Conservation (phyloP, 2,797 vertebrate genomes). For the Pristis pectinata region DNA sequence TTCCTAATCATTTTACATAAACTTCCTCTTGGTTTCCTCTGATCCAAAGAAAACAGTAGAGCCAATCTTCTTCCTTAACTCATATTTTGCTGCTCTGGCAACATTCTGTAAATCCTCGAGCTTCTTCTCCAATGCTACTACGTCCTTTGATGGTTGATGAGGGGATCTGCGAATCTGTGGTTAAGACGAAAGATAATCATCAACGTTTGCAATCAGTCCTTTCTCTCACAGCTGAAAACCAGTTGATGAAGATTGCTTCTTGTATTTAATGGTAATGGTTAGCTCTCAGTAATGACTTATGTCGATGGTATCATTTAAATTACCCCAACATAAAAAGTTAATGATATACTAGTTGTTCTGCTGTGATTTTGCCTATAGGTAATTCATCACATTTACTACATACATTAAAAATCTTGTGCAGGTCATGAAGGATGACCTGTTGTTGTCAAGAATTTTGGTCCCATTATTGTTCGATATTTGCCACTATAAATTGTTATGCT, state of each 20-base stretch:
- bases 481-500: neutral
- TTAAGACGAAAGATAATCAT: neutral
- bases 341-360: constrained; percentile 9
- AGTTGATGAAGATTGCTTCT: neutral
- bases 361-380: neutral
- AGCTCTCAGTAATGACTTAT: neutral
- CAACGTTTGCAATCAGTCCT: neutral
- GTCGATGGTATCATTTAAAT: neutral
- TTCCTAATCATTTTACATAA: too few species aligned
- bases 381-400: neutral
- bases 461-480: neutral
- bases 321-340: neutral
- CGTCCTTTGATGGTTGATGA: neutral
- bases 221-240: neutral
- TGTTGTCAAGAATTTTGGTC: neutral
- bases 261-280: neutral
- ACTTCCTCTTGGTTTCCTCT: too few species aligned
- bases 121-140: too few species aligned
- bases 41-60: too few species aligned
- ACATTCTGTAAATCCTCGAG: too few species aligned
- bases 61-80: too few species aligned
- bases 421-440: neutral
- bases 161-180: too few species aligned
- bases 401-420: neutral
- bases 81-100: too few species aligned